Percentiles rank a stretch among this genome's conserved stretches.
Conservation (phyloP, 2,113 vertebrate genomes). For the Hepsetus odoe region DNA sequence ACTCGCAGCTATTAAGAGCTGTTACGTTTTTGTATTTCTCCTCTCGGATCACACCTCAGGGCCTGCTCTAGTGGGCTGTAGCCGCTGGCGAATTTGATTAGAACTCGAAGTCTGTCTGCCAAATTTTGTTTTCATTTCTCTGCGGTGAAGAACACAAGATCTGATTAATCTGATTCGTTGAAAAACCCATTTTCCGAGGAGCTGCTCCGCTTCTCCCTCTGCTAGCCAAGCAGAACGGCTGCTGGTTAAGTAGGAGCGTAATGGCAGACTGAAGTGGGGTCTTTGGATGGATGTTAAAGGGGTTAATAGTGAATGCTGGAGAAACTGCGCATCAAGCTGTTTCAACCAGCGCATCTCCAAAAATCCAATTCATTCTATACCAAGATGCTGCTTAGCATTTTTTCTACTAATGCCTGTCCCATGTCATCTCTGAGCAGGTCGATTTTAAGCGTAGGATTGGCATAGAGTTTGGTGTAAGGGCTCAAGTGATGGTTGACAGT, state of each 20-base stretch:
- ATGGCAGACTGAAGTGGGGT: conserved; percentile 21
- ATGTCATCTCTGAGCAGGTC: background rate
- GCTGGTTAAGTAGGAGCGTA: conserved; percentile 38
- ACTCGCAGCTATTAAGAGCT: background rate
- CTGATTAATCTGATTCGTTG: conserved; percentile 53
- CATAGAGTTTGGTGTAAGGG: background rate
- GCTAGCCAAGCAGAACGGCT: conserved; percentile 50
- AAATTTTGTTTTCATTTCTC: conserved; percentile 48
- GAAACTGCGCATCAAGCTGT: conserved; percentile 16
- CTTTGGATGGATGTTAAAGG: conserved; percentile 39
- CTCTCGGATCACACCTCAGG: background rate
- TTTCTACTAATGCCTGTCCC: conserved; percentile 9
- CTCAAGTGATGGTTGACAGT: conserved; percentile 39
- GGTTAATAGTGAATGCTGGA: conserved; percentile 40
- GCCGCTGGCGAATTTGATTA: conserved; percentile 41
- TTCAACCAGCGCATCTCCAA: conserved; percentile 10
- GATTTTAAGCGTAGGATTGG: conserved; percentile 19
- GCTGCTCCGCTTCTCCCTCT: conserved; percentile 25
- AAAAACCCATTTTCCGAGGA: conserved; percentile 32
- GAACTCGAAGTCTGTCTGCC: conserved; percentile 7
- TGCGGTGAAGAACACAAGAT: conserved; percentile 42
- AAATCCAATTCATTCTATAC: conserved; percentile 30
- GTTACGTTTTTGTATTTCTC: background rate
- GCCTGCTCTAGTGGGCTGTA: conserved; percentile 16
- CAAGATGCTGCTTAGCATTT: conserved; percentile 10